Evolutionary conservation across 2,113 vertebrate genomes (phyloP), one percentile per base, ranked within the genome.

Genomic region (Larimichthys crocea): DNA sequence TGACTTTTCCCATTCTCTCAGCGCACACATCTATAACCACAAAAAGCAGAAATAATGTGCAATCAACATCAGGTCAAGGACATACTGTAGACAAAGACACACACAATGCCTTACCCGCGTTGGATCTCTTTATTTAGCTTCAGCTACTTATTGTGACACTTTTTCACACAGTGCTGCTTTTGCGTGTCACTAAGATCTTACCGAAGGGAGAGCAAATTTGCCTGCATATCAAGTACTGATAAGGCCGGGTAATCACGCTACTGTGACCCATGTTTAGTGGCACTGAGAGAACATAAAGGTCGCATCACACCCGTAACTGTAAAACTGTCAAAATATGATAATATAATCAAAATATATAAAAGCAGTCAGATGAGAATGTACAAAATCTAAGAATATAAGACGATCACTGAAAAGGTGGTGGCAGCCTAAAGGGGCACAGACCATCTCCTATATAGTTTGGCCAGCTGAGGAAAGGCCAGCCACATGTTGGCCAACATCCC

Each of bases 401-500:
- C 59, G 48, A 81, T 66, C 17, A 57, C 15, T 76, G 24, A 57
- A 67, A 76, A 72, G 53, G 29, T 69, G 60, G 24, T 48, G 29
- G 35, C 16, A 48, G 76, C 42, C 66, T 73, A 11, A 61, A 76
- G 46, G 59, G 76, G 64, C 68, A 76, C 82, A 83, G 73, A 75
- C 71, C 82, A 59, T 77, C 73, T 82, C 74, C 63, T 86, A 73
- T 80, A 83, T 71, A 85, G 73, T 86, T 80, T 78, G 86, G 84
- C 78, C 86, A 74, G 68, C 82, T 85, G 79, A 89, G 77, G 82
- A 81, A 40, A 68, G 79, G 44, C 46, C 81, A 74, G 77, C 67
- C 74, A 68, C 80, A 88, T 88, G 86, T 91, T 94, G 94, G 91
- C 89, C 59, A 49, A 35, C 0, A 16, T 93, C 92, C 91, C 89